phyloP scores from a whole-genome alignment of 1,140 invertebrate species.

The Drosophila parabipectinata region DNA sequence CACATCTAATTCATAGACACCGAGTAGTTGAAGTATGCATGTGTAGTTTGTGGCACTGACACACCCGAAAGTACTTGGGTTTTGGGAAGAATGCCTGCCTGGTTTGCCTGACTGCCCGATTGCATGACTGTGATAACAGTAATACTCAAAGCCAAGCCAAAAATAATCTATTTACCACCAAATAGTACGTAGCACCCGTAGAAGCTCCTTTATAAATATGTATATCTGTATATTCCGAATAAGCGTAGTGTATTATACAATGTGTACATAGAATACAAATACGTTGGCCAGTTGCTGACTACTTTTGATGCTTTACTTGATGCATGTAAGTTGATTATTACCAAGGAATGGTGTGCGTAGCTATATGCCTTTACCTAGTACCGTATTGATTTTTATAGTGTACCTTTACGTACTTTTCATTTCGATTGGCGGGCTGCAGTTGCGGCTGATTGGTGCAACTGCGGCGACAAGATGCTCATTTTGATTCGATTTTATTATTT shows the following conservation, averaged over 20 bases:
- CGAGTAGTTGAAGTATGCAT: slow-evolving; percentile 55
- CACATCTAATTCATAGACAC: slow-evolving; percentile 19
- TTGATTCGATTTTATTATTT: slow-evolving; percentile 34
- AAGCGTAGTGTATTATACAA: slow-evolving; percentile 49
- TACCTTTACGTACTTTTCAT: slow-evolving; percentile 17
- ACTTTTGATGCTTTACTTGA: slow-evolving; percentile 63
- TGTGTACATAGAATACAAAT: slow-evolving; percentile 54
- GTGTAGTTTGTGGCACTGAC: slow-evolving; percentile 47
- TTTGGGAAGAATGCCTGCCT: slow-evolving; percentile 57
- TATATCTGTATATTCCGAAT: slow-evolving; percentile 38
- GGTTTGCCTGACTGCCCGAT: slow-evolving; percentile 67
- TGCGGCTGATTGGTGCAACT: slow-evolving; percentile 7
- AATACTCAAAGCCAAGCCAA: slow-evolving; percentile 12
- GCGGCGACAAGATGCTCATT: slow-evolving; percentile 25
- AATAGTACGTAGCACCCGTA: slow-evolving; percentile 32
- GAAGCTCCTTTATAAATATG: slow-evolving; percentile 13
- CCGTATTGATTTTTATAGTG: slow-evolving; percentile 39
- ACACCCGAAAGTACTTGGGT: slow-evolving; percentile 21
- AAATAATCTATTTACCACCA: slow-evolving; percentile 32
- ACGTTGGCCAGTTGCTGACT: slow-evolving; percentile 48
- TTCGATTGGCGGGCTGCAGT: slow-evolving; percentile 26
- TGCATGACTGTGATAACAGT: slow-evolving; percentile 62
- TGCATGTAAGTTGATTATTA: slow-evolving; percentile 68
- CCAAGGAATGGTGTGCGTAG: slow-evolving; percentile 63
- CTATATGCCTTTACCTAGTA: slow-evolving; percentile 50